Conservation (phyloP, 2,113 vertebrate genomes). For the Engraulis encrasicolus region DNA sequence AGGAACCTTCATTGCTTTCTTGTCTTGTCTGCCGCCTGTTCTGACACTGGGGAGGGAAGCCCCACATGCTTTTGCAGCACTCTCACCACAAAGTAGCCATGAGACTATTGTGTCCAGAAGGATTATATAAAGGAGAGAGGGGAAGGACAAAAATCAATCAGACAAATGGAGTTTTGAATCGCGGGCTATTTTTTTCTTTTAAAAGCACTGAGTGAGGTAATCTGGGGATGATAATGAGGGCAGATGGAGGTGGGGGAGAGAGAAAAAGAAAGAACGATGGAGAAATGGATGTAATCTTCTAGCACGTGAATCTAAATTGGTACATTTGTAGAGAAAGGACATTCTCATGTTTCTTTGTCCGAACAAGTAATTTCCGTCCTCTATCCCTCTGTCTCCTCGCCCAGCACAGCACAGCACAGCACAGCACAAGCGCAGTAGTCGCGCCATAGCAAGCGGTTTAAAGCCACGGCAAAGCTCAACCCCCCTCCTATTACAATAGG, state of each 20-base stretch:
- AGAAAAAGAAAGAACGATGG: constrained; percentile 51
- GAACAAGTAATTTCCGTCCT: constrained; percentile 73
- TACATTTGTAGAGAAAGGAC: constrained; percentile 76
- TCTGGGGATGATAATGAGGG: constrained; percentile 64
- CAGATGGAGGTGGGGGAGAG: constrained; percentile 55
- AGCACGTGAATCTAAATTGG: constrained; percentile 73
- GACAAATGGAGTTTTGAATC: constrained; percentile 48
- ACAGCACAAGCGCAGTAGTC: too few species aligned
- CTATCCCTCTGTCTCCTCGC: constrained; percentile 65
- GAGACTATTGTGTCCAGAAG: constrained; percentile 50
- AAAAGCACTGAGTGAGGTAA: constrained; percentile 58
- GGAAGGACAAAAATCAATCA: constrained; percentile 47
- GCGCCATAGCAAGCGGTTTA: constrained; percentile 79
- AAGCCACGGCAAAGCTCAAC: constrained; percentile 69
- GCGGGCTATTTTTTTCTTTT: constrained; percentile 29
- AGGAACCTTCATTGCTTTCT: neutral
- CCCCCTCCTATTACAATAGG: constrained; percentile 81
- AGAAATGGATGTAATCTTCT: constrained; percentile 71
- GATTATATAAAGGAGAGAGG: constrained; percentile 45
- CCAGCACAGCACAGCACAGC: too few species aligned
- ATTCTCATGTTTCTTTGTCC: constrained; percentile 78
- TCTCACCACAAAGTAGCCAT: neutral
- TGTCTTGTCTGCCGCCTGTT: neutral
- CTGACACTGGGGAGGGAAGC: neutral
- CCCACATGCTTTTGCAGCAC: neutral